Conservation (phyloP, 92 coral and sea anemone genomes). For the Chrysogorgia sp. region DNA sequence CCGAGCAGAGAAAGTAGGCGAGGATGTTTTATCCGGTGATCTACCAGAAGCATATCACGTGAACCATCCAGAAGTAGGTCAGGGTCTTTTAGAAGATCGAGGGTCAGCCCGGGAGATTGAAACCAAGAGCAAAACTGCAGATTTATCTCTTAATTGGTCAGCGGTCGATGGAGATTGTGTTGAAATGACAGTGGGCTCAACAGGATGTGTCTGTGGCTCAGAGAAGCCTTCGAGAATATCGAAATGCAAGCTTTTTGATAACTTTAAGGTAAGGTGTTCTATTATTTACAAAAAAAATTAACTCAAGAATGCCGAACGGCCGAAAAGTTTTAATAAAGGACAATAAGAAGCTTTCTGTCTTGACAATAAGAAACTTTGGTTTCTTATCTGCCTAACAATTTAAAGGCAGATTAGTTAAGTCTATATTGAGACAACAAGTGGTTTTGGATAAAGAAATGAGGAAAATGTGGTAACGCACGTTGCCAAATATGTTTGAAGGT, state of each 20-base stretch:
- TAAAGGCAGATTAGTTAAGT: too few relatives aligned
- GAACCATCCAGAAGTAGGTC: constrained; percentile 79
- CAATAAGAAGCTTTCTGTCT: too few relatives aligned
- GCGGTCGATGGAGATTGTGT: constrained; percentile 62
- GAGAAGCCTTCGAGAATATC: constrained; percentile 55
- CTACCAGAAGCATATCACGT: constrained; percentile 82
- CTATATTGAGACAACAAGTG: too few relatives aligned
- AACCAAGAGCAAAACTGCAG: constrained; percentile 79
- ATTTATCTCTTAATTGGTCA: constrained; percentile 76
- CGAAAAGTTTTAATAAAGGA: too few relatives aligned
- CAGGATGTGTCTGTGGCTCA: constrained; percentile 30
- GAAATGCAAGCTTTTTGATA: neutral
- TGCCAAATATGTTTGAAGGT: too few relatives aligned
- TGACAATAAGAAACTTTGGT: too few relatives aligned
- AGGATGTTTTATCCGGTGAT: constrained; percentile 57
- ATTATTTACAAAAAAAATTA: too few relatives aligned
- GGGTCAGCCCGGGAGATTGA: constrained; percentile 71
- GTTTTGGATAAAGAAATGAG: too few relatives aligned
- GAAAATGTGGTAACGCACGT: too few relatives aligned
- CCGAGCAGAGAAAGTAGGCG: constrained; percentile 70
- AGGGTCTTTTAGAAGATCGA: constrained; percentile 68
- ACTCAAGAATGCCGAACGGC: too few relatives aligned
- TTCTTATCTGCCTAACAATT: too few relatives aligned
- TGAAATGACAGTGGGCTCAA: constrained; percentile 77
- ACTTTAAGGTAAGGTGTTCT: too few relatives aligned